phyloP scores from a whole-genome alignment of 2,888 invertebrate genomes.

The Orchestes rusci region DNA sequence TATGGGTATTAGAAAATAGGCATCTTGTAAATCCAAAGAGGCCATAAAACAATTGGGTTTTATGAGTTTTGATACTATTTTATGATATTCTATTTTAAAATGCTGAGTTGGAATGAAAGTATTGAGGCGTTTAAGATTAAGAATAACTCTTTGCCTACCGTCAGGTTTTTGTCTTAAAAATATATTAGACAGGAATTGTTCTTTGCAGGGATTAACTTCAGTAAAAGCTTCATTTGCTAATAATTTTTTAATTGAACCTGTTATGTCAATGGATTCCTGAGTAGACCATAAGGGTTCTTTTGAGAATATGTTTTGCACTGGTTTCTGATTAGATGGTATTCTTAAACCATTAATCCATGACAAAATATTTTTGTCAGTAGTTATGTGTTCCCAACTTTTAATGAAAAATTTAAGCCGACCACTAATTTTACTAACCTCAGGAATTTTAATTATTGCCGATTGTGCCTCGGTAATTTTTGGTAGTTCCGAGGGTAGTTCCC shows the following conservation, averaged over 20 bases:
- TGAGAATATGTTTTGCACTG: neutral
- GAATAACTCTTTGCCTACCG: slow-evolving; percentile 10
- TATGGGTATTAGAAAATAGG: no score
- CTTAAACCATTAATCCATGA: neutral
- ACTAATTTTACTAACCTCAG: neutral
- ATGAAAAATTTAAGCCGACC: neutral
- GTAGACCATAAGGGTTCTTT: neutral
- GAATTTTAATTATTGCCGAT: neutral
- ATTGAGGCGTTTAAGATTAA: slow-evolving; percentile 5
- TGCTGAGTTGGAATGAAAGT: no score
- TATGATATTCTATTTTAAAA: no score
- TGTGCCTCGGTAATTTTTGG: neutral
- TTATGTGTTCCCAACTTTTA: neutral
- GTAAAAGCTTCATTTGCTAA: neutral
- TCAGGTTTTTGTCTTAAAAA: slow-evolving; percentile 10
- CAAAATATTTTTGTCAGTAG: neutral
- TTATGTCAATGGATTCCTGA: neutral
- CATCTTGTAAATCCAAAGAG: no score
- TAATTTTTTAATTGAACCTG: neutral
- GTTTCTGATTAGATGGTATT: neutral
- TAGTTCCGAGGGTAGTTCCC: no score
- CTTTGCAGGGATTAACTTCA: neutral
- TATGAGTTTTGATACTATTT: no score
- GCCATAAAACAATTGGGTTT: no score
- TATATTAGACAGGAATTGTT: neutral